A percentile compares a stretch with the other conserved stretches of the same genome.
These are phyloP conservation scores for Aeoliscus strigatus DNA, from an alignment of 2,797 vertebrate species.

Conservation along the genomic window DNA sequence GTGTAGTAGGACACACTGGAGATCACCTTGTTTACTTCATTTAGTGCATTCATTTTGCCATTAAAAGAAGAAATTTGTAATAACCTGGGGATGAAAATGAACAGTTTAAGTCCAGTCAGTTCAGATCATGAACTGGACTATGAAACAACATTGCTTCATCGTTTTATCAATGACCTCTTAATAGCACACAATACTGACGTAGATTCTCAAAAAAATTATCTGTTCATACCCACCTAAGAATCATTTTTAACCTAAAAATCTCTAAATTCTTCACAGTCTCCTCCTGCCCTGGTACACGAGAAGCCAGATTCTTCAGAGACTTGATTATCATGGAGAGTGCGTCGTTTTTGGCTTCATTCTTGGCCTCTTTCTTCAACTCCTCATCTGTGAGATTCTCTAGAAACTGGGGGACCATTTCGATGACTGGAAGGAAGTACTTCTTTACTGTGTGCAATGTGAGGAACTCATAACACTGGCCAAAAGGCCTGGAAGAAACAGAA, in stretches of 20 bases:
- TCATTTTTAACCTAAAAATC: conserved; percentile 99
- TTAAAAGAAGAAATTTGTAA: conserved; percentile 99
- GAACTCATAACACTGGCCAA: conserved; percentile 99
- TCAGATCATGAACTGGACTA: no score
- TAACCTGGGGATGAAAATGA: conserved; percentile 77
- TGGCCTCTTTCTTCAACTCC: conserved; percentile 99
- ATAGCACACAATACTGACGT: no score
- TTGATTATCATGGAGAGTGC: conserved; percentile 99
- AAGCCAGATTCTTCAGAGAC: conserved; percentile 98
- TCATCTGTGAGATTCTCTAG: conserved; percentile 99
- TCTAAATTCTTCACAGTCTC: conserved; percentile 99
- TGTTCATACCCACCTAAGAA: conserved; percentile 89
- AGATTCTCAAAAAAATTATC: no score
- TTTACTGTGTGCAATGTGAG: conserved; percentile 99
- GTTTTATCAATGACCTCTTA: no score
- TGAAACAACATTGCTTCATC: no score
- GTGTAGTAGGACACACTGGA: conserved; percentile 99
- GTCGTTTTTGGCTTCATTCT: conserved; percentile 99
- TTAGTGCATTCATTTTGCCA: conserved; percentile 99
- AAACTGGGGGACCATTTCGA: conserved; percentile 99
- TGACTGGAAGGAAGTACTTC: conserved; percentile 98
- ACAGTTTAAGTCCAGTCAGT: neutral
- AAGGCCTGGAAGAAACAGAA: conserved; percentile 81
- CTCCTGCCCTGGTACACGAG: conserved; percentile 97
- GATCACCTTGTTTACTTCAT: conserved; percentile 99